phyloP scores from a whole-genome alignment of 2,888 invertebrate genomes.

The Eudasyphora cyanicolor region DNA sequence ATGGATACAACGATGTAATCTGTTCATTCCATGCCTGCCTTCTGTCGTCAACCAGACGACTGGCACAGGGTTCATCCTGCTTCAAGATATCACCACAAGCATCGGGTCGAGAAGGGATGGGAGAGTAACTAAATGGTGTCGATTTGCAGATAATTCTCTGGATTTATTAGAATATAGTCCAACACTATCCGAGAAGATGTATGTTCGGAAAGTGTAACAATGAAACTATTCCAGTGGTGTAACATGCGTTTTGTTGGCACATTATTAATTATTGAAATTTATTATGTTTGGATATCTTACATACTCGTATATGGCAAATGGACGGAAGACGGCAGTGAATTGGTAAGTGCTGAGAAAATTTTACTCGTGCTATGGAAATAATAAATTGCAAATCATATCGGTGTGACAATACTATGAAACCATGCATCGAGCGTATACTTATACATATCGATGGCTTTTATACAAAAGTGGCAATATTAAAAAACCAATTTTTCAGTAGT shows the following conservation, averaged over 20 bases:
- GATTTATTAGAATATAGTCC: background rate
- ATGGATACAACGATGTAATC: constrained; percentile 18
- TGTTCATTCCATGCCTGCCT: background rate
- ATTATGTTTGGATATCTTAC: background rate
- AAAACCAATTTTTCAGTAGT: too few species aligned
- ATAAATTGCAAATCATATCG: background rate
- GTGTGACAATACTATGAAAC: too few species aligned
- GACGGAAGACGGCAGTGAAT: background rate
- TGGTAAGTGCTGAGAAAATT: background rate
- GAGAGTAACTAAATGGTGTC: constrained; percentile 17
- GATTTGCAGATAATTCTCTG: constrained; percentile 4
- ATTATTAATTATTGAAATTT: constrained; percentile 24
- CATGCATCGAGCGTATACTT: too few species aligned
- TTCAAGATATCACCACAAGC: background rate
- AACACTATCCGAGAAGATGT: background rate
- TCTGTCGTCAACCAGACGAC: background rate
- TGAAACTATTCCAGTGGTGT: background rate
- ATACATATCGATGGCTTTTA: too few species aligned
- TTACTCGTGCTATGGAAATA: background rate
- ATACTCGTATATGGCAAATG: too few species aligned
- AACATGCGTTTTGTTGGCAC: constrained; percentile 1
- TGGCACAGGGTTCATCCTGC: background rate
- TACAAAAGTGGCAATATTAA: too few species aligned
- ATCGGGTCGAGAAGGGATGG: too few species aligned
- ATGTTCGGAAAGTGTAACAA: background rate